phyloP scores from a whole-genome alignment of 2,888 invertebrate species.

The Iphiclides podalirius region DNA sequence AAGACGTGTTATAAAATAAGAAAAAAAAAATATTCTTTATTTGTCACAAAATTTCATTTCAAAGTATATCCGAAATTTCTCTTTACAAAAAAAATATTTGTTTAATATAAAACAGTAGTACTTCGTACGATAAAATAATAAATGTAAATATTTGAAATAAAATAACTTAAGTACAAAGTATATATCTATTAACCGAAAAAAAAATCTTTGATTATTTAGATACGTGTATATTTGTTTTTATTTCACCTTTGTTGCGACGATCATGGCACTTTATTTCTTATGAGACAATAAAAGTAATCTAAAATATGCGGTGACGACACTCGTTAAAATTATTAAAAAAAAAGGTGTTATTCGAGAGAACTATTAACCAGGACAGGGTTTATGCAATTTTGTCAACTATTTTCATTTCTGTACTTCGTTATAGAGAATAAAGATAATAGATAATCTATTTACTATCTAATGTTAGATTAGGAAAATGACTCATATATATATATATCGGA shows the following conservation, averaged over 20 bases:
- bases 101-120: too few species aligned
- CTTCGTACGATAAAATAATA: background rate
- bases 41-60: too few species aligned
- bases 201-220: background rate
- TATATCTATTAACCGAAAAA: background rate
- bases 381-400: too few species aligned
- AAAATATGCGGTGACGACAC: constrained; percentile 5
- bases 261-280: constrained; percentile 5
- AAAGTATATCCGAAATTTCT: too few species aligned
- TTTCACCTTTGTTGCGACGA: constrained; percentile 3
- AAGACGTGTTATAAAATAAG: too few species aligned
- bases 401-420: too few species aligned
- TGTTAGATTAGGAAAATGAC: too few species aligned
- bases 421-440: background rate
- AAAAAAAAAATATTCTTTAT: too few species aligned
- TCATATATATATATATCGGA: too few species aligned
- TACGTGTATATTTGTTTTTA: background rate
- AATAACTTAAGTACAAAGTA: constrained; percentile 32
- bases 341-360: background rate
- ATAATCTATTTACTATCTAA: too few species aligned
- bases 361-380: too few species aligned
- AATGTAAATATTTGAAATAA: constrained; percentile 2
- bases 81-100: too few species aligned
- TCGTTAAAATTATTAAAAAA: constrained; percentile 1
- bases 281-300: background rate